Conservation (phyloP, 2,797 vertebrate genomes). For the Urosaurus nigricauda region DNA sequence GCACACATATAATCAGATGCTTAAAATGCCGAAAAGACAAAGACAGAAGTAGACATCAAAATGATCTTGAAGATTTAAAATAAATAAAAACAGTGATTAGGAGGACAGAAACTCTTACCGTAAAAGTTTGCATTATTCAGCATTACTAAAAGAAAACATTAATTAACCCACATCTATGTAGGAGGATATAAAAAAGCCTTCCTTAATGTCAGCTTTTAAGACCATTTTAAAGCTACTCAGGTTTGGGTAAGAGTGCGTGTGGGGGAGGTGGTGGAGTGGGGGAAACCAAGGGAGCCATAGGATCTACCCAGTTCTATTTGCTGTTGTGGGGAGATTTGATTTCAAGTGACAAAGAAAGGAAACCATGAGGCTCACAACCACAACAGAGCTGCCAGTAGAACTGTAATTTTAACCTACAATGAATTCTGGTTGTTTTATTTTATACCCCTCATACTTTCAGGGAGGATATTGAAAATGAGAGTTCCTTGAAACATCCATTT, state of each 20-base stretch:
- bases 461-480: not conserved
- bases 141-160: constrained; percentile 55
- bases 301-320: not conserved
- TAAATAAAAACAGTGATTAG: constrained; percentile 70
- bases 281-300: not conserved
- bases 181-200: not conserved
- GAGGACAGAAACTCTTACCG: constrained; percentile 38
- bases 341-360: constrained; percentile 9
- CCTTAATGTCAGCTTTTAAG: constrained; percentile 13
- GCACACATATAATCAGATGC: constrained; percentile 42
- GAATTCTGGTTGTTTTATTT: not conserved
- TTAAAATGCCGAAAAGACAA: constrained; percentile 58
- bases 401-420: not conserved
- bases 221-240: constrained; percentile 30
- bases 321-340: constrained; percentile 22
- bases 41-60: constrained; percentile 42
- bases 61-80: constrained; percentile 56
- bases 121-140: constrained; percentile 53
- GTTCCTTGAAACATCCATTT: not conserved
- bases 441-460: not conserved
- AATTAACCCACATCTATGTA: constrained; percentile 63
- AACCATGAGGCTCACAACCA: not conserved
- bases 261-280: not conserved
- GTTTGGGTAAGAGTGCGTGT: not conserved
- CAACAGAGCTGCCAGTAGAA: not conserved